These are phyloP conservation scores for Plagodis dolabraria DNA, from an alignment of 2,888 invertebrate species.

Conservation along the genomic window DNA sequence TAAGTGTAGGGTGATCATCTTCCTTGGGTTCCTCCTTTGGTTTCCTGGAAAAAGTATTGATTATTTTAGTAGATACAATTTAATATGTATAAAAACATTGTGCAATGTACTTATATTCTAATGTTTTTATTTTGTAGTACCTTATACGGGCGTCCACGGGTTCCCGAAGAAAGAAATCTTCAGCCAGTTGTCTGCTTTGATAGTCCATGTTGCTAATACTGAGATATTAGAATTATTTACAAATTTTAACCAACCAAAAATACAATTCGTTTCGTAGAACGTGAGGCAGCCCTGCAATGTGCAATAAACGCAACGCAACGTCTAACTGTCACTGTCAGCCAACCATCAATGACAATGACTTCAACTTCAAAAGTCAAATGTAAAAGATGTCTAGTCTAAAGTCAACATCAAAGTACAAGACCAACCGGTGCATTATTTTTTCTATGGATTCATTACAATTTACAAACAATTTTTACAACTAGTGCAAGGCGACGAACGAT, in stretches of 20 bases:
- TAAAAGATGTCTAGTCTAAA: too few species aligned
- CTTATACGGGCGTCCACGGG: slow-evolving; percentile 86
- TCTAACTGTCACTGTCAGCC: slow-evolving; percentile 3
- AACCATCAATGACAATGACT: too few species aligned
- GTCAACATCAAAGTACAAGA: too few species aligned
- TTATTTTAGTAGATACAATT: slow-evolving; percentile 14
- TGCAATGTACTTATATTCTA: slow-evolving; percentile 29
- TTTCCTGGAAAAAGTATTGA: slow-evolving; percentile 55
- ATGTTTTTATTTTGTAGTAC: slow-evolving; percentile 50
- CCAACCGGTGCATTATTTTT: too few species aligned
- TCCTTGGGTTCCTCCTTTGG: slow-evolving; percentile 73
- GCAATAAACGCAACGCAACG: neutral
- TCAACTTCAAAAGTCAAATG: too few species aligned
- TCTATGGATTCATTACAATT: too few species aligned
- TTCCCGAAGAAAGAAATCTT: slow-evolving; percentile 87
- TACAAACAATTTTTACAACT: too few species aligned
- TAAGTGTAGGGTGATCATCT: slow-evolving; percentile 82
- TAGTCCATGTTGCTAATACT: slow-evolving; percentile 78
- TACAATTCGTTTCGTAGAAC: too few species aligned
- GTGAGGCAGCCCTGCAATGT: too few species aligned
- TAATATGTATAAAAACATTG: slow-evolving; percentile 35
- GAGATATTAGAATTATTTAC: slow-evolving; percentile 19
- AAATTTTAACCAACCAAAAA: neutral
- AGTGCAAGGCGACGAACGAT: too few species aligned
- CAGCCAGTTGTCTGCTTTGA: slow-evolving; percentile 82